phyloP scores from a whole-genome alignment of 2,888 invertebrate species.

The Drosophila niveifrons region DNA sequence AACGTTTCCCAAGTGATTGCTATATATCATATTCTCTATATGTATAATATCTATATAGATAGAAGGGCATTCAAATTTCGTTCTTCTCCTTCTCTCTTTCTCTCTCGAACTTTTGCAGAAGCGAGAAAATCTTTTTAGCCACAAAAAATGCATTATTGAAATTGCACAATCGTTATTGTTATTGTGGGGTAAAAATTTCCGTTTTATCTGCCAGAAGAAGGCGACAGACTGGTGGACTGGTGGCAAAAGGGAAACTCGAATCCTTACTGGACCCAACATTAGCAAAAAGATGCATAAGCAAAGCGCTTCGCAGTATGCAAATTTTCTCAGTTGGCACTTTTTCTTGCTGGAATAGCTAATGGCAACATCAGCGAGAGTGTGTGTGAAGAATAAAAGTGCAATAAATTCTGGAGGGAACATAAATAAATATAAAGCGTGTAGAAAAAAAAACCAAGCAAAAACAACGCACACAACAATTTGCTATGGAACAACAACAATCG shows the following conservation, averaged over 20 bases:
- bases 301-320: slow-evolving; percentile 63
- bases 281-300: slow-evolving; percentile 60
- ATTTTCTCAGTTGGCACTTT: slow-evolving; percentile 58
- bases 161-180: slow-evolving; percentile 77
- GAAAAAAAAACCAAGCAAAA: slow-evolving; percentile 23
- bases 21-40: no score
- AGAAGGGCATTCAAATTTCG: slow-evolving; percentile 25
- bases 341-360: slow-evolving; percentile 42
- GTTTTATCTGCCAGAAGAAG: slow-evolving; percentile 56
- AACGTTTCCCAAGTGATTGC: no score
- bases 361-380: slow-evolving; percentile 28
- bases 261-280: slow-evolving; percentile 50
- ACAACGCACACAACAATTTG: slow-evolving; percentile 40
- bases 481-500: slow-evolving; percentile 47
- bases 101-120: background rate
- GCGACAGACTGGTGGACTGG: slow-evolving; percentile 34
- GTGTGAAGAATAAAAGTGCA: slow-evolving; percentile 72
- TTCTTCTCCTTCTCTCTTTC: background rate
- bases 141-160: slow-evolving; percentile 74
- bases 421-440: slow-evolving; percentile 51
- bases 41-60: background rate
- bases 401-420: slow-evolving; percentile 72
- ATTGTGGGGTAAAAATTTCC: slow-evolving; percentile 73
- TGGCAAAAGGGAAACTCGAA: slow-evolving; percentile 3
- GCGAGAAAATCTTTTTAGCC: slow-evolving; percentile 38